phyloP scores from a whole-genome alignment of 2,888 invertebrate genomes.

The Hydrotaea cyrtoneurina region DNA sequence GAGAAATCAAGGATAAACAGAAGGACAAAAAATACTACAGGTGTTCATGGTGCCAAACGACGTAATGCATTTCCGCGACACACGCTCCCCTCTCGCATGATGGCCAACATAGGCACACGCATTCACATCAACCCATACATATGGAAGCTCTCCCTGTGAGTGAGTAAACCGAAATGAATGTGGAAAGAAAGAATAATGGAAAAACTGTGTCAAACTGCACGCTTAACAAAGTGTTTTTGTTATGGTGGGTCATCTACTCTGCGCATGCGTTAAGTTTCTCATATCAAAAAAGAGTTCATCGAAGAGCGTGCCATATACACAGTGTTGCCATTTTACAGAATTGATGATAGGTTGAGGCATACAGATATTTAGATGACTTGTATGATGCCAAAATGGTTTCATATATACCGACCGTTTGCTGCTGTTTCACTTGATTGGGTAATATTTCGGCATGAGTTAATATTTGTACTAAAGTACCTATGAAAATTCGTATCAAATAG shows the following conservation, averaged over 20 bases:
- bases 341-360: too few species aligned
- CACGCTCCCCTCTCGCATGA: not conserved
- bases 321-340: not conserved
- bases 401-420: too few species aligned
- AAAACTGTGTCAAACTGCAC: constrained; percentile 68
- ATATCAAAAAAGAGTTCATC: constrained; percentile 45
- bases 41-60: constrained; percentile 28
- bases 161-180: constrained; percentile 25
- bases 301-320: not conserved
- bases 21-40: constrained; percentile 14
- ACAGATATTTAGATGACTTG: too few species aligned
- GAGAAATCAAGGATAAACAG: not conserved
- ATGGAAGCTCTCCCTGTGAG: not conserved
- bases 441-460: too few species aligned
- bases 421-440: too few species aligned
- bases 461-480: too few species aligned
- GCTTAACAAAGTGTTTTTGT: constrained; percentile 53
- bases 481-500: too few species aligned
- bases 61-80: constrained; percentile 11
- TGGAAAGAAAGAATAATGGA: constrained; percentile 16
- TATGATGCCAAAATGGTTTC: too few species aligned
- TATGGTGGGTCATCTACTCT: constrained; percentile 43
- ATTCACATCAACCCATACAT: not conserved
- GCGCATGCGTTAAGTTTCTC: constrained; percentile 56
- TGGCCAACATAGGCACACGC: not conserved